Conservation (phyloP, 2,113 vertebrate genomes). For the Mystacornis crossleyi region DNA sequence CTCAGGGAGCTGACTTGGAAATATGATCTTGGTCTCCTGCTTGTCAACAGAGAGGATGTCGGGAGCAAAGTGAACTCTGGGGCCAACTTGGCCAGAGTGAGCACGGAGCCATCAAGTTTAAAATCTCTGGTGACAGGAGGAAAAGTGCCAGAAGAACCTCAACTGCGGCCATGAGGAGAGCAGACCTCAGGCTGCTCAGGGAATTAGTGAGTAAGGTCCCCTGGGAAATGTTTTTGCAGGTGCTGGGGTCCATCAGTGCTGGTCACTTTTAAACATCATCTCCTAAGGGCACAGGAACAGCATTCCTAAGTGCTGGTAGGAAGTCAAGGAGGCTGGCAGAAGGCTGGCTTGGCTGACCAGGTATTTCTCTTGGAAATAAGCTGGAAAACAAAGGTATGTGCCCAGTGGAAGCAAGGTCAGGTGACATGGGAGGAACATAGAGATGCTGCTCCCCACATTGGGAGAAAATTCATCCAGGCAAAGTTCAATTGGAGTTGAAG, state of each 20-base stretch:
- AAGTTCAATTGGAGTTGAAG: neutral
- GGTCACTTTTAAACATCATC: neutral
- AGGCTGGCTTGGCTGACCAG: neutral
- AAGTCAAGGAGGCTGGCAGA: neutral
- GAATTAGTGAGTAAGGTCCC: neutral
- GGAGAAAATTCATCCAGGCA: neutral
- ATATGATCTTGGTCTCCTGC: neutral
- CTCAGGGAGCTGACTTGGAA: neutral
- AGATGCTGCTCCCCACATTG: neutral
- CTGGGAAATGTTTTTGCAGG: neutral
- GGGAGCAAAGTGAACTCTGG: neutral
- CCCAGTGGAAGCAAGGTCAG: neutral
- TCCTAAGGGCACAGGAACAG: neutral
- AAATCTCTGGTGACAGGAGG: neutral
- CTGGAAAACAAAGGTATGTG: neutral
- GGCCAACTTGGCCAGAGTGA: fast-evolving
- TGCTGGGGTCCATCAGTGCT: neutral
- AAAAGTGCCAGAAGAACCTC: neutral
- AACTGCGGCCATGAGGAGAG: neutral
- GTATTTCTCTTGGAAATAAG: neutral
- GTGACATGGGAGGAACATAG: neutral
- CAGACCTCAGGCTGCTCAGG: neutral
- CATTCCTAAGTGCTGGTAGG: neutral
- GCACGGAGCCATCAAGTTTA: fast-evolving
- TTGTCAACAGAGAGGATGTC: neutral